Percentiles rank a stretch among this genome's conserved stretches.
phyloP scores from a whole-genome alignment of 2,797 vertebrate species.

The Myotis planiceps region DNA sequence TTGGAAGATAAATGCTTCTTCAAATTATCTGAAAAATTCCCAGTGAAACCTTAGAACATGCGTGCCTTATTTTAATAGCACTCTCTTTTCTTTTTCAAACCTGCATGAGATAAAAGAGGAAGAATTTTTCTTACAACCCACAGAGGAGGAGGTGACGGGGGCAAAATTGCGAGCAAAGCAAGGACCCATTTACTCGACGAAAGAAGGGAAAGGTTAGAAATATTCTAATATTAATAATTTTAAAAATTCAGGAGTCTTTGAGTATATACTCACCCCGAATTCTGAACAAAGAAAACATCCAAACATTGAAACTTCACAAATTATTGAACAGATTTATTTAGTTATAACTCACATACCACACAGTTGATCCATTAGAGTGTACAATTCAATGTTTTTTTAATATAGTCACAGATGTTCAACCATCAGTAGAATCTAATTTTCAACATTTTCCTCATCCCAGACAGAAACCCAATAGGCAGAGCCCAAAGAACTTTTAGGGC shows the following conservation, averaged over 20 bases:
- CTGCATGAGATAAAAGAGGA: not conserved
- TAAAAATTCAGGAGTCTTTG: not conserved
- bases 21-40: constrained; percentile 1
- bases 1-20: not conserved
- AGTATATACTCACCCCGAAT: not conserved
- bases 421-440: not conserved
- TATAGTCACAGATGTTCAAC: not conserved
- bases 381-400: not conserved
- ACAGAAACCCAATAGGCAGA: not conserved
- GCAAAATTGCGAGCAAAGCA: not conserved
- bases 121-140: not conserved
- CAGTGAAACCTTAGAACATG: not conserved
- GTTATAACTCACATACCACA: not conserved
- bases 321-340: not conserved
- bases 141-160: not conserved
- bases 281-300: not conserved
- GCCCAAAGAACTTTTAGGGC: not conserved
- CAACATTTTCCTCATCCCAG: not conserved
- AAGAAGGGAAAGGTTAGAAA: not conserved
- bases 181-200: not conserved
- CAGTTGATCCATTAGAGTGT: not conserved
- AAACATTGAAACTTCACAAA: not conserved
- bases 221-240: not conserved
- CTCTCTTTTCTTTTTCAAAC: not conserved
- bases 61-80: not conserved